Base-by-base conservation (phyloP, 2,113 vertebrate species). In the Monopterus albus region DNA sequence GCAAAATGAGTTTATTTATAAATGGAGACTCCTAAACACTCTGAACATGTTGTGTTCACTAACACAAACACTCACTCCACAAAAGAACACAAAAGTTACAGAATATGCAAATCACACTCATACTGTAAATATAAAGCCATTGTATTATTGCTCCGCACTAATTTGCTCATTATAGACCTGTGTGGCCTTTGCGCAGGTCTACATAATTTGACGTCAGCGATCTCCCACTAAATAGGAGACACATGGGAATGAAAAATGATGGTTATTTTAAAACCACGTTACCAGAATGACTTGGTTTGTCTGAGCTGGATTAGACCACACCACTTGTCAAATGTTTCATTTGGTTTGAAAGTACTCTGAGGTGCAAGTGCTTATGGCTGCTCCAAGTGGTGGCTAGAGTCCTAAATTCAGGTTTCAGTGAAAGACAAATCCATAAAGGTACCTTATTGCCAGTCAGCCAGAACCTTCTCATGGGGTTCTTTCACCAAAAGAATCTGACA, bases 141-240 rank as follows among this genome's bases (percentile, higher is more conserved):
- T 87, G 86, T 84, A 58, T 90, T 88, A n/a, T 89, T 86, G 82
- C 69, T 81, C 55, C 58, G 50, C 5, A 12, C 29, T 66, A 66
- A 78, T 74, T 78, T 63, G 45, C 50, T 84, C 67, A 71, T 89
- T 86, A 79, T 42, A 78, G 64, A 65, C 68, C 75, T 90, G 86
- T 79, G 88, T 85, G 87, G 90, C 75, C 78, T 80, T 61, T 88
- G 83, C 81, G 77, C 81, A 89, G 71, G 65, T 87, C 75, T 63
- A 61, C 71, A 77, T 52, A 70, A 68, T 60, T 86, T 91, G 90
- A 90, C 89, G 90, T 91, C 89, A 92, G 46, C 83, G 75, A 71
- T 76, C 78, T n/a, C 38, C 75, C 62, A 71, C 72, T 63, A 72
- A 87, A 91, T 81, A 35, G 47, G 51, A 72, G 72, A 77, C 85